Base-by-base conservation (phyloP, 2,113 vertebrate species). In the Zapornia atra region DNA sequence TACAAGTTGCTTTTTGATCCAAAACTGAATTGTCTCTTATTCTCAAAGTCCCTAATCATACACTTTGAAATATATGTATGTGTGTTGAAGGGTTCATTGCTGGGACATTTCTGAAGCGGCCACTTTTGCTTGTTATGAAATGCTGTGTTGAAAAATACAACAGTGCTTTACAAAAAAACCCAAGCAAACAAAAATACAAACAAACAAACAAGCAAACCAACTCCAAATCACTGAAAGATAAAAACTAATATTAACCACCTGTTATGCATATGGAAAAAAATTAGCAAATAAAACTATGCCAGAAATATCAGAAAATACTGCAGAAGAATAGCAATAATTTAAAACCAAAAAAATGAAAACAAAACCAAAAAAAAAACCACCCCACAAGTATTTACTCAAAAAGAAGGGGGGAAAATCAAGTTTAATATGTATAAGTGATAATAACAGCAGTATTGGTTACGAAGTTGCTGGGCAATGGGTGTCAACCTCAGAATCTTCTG, bases 361-460 rank as follows among this genome's bases (percentile, higher is more conserved):
- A n/a, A n/a, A n/a, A n/a, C n/a, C n/a, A n/a, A n/a, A n/a, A 56
- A 64, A 64, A 63, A 7, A 11, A 2, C 1, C 0, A 14, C 15
- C 15, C 2, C 5, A 6, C 4, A 24, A 60, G 22, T 65, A 64
- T 57, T 72, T 64, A 54, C 31, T 68, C 3, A 1, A 71, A 69
- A 53, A 82, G 9, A 64, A 50, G 5, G 19, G 72, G 95, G 75
- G 60, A 15, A 56, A 4, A 46, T 18, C n/a, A 87, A 68, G 16
- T 65, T 73, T 24, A 88, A 17, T 44, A 48, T 48, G 4, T 54
- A 2, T 50, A 72, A 81, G 40, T 60, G 19, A 22, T 85, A 68
- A 8, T 40, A 83, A 64, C 79, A 68, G 84, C 82, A 68, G 86
- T 53, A 82, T 5, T 21, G 11, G 26, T 92, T 70, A 63, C 12